Base-by-base conservation (phyloP, 2,797 vertebrate species). In the Gambusia yucatana region DNA sequence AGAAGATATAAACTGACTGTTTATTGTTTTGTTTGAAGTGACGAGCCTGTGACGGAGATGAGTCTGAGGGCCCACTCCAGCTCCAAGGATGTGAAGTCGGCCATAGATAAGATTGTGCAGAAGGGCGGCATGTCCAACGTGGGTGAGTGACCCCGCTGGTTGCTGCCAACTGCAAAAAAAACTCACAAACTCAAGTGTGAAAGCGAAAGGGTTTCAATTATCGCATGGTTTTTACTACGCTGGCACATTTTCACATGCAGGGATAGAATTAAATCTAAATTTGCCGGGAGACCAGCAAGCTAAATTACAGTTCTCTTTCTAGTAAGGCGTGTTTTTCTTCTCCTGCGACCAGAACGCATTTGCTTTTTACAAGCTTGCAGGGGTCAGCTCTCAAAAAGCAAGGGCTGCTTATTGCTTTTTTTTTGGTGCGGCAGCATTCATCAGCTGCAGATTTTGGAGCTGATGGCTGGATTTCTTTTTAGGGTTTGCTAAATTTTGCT, bases 71-170 rank as follows among this genome's bases (percentile, higher is more conserved):
- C 96, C 25, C 95, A 96, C 75, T 85, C 87, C 86, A 98, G 84
- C 94, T 97, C 97, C 88, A 96, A 86, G 80, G 97, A 98, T 28
- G 80, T 98, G 86, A 98, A 96, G 92, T 87, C 94, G 0, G 97
- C 97, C 81, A 93, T 99, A 67, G 97, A 97, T 78, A 99, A 98
- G 94, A 98, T 99, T 46, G 69, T 86, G 44, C 98, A 98, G 95
- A 97, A 97, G 94, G 98, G 98, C 47, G 98, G 98, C 65, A 95
- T 97, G 86, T 98, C 98, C 72, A 98, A 99, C 1, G 97, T 97
- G 86, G 98, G 98, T 99, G 96, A 93, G 98, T 96, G 82, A 90
- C 85, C 84, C 10, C 0, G 3, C 11, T 70, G 14, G 82, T 2
- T 52, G 3, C 6, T 5, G 74, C 76, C 82, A 77, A 75, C 78